These are phyloP conservation scores for Hedya salicella DNA, from an alignment of 2,888 invertebrate genomes.

Conservation along the genomic window DNA sequence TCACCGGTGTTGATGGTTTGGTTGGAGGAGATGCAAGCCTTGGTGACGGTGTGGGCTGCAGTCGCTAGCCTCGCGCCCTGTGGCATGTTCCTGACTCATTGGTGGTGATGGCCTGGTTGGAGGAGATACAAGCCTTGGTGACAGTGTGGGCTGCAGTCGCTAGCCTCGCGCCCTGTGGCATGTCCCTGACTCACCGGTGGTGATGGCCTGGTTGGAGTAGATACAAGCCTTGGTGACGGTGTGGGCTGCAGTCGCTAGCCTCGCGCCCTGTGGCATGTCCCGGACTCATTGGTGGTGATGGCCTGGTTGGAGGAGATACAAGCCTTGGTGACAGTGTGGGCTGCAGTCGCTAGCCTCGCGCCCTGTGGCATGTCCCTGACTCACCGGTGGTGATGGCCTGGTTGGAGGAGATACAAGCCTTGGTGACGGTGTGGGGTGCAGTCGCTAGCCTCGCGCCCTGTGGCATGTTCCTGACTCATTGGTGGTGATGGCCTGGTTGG, in stretches of 20 bases:
- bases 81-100: constrained; percentile 89
- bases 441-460: too few species aligned
- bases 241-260: constrained; percentile 97
- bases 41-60: too few species aligned
- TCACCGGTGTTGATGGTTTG: too few species aligned
- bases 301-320: constrained; percentile 98
- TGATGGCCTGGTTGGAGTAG: constrained; percentile 94
- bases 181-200: constrained; percentile 81
- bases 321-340: constrained; percentile 99
- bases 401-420: too few species aligned
- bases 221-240: constrained; percentile 99
- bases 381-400: too few species aligned
- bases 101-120: too few species aligned
- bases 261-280: constrained; percentile 78
- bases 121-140: too few species aligned
- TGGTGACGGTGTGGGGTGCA: too few species aligned
- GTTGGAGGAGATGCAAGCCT: too few species aligned
- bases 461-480: constrained; percentile 89
- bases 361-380: constrained; percentile 93
- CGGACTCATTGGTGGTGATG: constrained; percentile 86
- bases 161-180: too few species aligned
- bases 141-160: too few species aligned
- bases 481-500: too few species aligned
- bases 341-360: constrained; percentile 96
- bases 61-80: constrained; percentile 70